Evolutionary conservation across 2,888 invertebrate species (phyloP), one percentile per base, ranked within the genome.

Genomic region (Antheraea assamensis): DNA sequence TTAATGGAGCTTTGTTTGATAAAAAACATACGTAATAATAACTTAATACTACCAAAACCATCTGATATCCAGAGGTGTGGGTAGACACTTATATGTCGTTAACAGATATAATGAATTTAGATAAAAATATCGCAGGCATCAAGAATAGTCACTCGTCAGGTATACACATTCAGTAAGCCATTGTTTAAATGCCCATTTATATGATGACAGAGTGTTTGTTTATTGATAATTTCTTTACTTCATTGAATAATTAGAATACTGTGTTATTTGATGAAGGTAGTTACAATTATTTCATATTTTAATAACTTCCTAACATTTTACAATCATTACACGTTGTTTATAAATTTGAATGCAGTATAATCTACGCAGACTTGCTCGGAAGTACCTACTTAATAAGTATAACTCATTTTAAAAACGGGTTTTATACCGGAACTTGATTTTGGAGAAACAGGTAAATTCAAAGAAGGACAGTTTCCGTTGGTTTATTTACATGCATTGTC

Each of bases 401-500:
- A 61, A 61, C 27, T 30, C 61, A 61, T 27, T 61, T 27, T 13
- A 27, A 10, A 61, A 61, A 27, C 61, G 27, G 27, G 17, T 61
- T 17, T 17, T 10, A 4, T 17, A 30, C 61, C 61, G 61, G 27
- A 58, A 30, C 64, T 19, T 13, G 30, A 68, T 68, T 68, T 68
- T 13, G 31, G 31, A 68, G 35, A 68, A 35, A 68, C 68, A 35
- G 68, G 68, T 68, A 73, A 70, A 73, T 58, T 70, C 55, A 70
- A 70, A 73, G 68, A 73, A 61, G 61, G 24, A 73, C 73, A 13
- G 64, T 66, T 71, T 52, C 61, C 19, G 31, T 64, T 61, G 35
- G 64, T 71, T 71, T 74, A 74, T 74, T 74, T 74, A 74, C 74
- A 71, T 74, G 71, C 42, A 55, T 64, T 71, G 88, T 93, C 94